Percentiles rank a stretch among this genome's conserved stretches.
Conservation (phyloP, 2,113 vertebrate genomes). For the Mesoclemmys tuberculata region DNA sequence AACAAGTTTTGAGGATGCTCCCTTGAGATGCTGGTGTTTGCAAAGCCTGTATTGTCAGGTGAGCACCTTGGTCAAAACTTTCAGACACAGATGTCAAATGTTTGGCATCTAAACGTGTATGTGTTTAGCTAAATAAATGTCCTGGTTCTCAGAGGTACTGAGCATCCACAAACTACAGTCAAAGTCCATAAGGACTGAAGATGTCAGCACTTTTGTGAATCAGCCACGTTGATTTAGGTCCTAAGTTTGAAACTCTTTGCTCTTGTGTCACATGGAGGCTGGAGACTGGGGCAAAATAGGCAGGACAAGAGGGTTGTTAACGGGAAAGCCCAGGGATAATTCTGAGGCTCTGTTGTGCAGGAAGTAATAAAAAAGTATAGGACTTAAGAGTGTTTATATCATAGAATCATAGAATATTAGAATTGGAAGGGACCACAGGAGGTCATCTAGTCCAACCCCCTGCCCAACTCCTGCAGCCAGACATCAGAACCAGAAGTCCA, state of each 20-base stretch:
- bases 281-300: not conserved
- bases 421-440: too few relatives aligned
- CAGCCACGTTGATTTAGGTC: accelerated
- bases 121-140: not conserved
- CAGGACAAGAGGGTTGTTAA: not conserved
- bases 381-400: not conserved
- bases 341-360: not conserved
- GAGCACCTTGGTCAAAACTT: not conserved
- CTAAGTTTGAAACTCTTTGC: not conserved
- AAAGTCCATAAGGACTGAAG: not conserved
- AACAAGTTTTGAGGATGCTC: not conserved
- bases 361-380: not conserved
- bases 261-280: not conserved
- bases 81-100: not conserved
- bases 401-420: too few relatives aligned
- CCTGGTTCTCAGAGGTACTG: not conserved
- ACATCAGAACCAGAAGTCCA: not conserved
- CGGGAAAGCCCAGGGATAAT: not conserved
- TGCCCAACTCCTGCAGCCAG: too few relatives aligned
- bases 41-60: not conserved
- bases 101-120: not conserved
- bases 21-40: accelerated
- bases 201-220: accelerated
- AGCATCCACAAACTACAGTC: accelerated
- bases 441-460: too few relatives aligned